These are phyloP conservation scores for Benthosema pterotum DNA, from an alignment of 2,797 vertebrate species.

Conservation along the genomic window DNA sequence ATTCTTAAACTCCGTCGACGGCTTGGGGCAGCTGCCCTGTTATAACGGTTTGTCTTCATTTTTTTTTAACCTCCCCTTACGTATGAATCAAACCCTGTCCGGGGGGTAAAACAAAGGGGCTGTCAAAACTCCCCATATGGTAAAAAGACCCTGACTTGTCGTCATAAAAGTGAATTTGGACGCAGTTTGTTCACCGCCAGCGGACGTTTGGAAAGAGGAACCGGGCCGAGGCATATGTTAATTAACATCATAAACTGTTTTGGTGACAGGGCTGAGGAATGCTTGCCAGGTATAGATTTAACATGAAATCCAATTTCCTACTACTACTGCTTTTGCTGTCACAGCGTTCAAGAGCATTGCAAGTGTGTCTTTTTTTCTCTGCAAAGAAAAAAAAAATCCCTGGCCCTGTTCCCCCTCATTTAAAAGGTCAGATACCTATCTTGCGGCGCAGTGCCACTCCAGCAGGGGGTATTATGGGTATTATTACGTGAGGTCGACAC, in stretches of 20 bases:
- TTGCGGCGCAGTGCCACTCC: not conserved
- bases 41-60: slow-evolving; percentile 3
- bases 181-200: not conserved
- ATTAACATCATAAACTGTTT: slow-evolving; percentile 3
- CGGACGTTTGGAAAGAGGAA: not conserved
- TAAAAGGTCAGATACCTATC: not conserved
- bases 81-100: slow-evolving; percentile 3
- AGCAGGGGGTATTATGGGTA: too few relatives aligned
- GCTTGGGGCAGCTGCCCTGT: slow-evolving; percentile 4
- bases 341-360: too few relatives aligned
- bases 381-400: too few relatives aligned
- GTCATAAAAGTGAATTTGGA: slow-evolving; percentile 7
- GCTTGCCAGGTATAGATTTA: not conserved
- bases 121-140: slow-evolving; percentile 1
- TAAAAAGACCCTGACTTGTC: slow-evolving; percentile 2
- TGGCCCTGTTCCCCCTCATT: not conserved
- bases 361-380: not conserved
- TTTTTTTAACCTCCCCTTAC: slow-evolving; percentile 1
- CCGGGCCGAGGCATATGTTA: not conserved
- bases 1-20: slow-evolving; percentile 36
- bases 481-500: too few relatives aligned
- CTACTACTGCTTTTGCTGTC: not conserved
- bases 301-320: not conserved
- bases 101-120: not conserved
- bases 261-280: slow-evolving; percentile 1